Base-by-base conservation (phyloP, 23 tunicate genomes). In the Clavelina lepadiformis region DNA sequence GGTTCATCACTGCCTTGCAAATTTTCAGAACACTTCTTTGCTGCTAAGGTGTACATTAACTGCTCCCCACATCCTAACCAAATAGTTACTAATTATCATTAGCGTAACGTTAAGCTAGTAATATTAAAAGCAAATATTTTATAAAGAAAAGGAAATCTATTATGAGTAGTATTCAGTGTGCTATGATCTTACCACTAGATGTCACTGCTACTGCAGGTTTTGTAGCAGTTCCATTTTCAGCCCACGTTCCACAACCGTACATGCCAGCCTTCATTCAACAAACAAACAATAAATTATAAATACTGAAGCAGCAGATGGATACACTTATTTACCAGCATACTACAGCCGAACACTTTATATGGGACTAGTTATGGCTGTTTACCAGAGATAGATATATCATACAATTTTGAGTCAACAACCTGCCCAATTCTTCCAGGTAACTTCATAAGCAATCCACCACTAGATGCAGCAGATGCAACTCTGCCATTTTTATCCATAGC, bases 181-280 rank as follows among this genome's bases (percentile, higher is more conserved):
- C n/a, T n/a, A n/a, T n/a, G n/a, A n/a, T 28, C 81, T 47, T 37
- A 88, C 96, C 97, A 22, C 75, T 71, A 5, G 81, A 53, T 36
- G 80, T 31, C 1, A 89, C 79, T 31, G 97, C 97, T 6, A 89
- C 74, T 6, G 88, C 28, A 2, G 97, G 83, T 46, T 69, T 62
- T 20, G 36, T 44, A 5, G 25, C 35, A 21, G 18, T 31, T 20
- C 97, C 97, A 0, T 59, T 79, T 70, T 82, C 79, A 2, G 97
- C 97, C 84, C 83, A 89, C 52, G 89, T 81, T 7, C 97, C 97
- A 68, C 89, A 89, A 1, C 96, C 96, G 58, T 61, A 80, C 61
- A 73, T 58, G 7, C 85, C 95, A 21, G 85, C 95, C 85, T 85
- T 54, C n/a, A n/a, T n/a, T n/a, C n/a, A n/a, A n/a, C 15, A 23